phyloP scores from a whole-genome alignment of 2,113 vertebrate species.

The Mormyrus iriodes region DNA sequence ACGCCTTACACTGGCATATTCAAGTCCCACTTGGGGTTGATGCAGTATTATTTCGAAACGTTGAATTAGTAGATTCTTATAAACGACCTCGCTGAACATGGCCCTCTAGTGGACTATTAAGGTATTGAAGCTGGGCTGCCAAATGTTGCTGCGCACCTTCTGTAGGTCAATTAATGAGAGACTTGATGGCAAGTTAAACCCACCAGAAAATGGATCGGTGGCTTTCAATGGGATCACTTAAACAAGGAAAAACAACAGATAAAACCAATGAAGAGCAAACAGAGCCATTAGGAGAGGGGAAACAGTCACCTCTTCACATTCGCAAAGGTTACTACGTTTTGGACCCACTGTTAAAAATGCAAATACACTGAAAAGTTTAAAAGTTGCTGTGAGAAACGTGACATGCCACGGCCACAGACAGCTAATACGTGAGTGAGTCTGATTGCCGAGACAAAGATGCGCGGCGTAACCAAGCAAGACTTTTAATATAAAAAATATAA shows the following conservation, averaged over 20 bases:
- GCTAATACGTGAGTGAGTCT: not conserved
- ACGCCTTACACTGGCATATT: not conserved
- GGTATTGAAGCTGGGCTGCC: not conserved
- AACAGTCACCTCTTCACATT: too few relatives aligned
- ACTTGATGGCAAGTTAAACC: not conserved
- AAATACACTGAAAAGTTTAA: not conserved
- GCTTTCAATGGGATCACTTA: not conserved
- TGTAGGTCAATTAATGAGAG: not conserved
- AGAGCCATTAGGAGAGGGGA: too few relatives aligned
- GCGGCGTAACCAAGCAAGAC: not conserved
- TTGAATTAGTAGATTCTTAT: not conserved
- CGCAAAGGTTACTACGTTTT: too few relatives aligned
- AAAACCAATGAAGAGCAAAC: not conserved
- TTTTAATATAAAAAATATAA: not conserved
- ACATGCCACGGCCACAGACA: not conserved
- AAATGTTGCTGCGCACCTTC: not conserved
- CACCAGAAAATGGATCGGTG: not conserved
- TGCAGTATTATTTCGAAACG: not conserved
- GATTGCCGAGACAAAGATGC: not conserved
- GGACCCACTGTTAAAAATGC: not conserved
- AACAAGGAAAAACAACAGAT: not conserved
- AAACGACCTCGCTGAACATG: not conserved
- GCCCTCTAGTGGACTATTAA: not conserved
- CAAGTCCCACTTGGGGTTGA: not conserved
- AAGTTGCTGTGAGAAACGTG: not conserved